Percentiles rank a stretch among this genome's conserved stretches.
phyloP scores from a whole-genome alignment of 2,113 vertebrate species.

The Psophia crepitans region DNA sequence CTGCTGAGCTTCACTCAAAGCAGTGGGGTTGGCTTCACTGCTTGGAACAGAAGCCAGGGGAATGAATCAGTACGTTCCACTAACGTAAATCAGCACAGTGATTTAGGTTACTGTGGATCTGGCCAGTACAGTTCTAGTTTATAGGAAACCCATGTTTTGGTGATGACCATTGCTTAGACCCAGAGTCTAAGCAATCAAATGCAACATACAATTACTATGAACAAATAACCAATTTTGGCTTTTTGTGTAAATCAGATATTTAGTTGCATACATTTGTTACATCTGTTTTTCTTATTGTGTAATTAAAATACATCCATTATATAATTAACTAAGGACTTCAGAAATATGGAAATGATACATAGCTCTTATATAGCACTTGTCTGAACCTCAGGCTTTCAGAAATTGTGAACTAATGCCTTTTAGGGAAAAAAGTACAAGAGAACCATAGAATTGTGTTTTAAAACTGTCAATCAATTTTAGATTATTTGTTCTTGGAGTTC shows the following conservation, averaged over 20 bases:
- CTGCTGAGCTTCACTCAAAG: not conserved
- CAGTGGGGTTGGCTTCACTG: not conserved
- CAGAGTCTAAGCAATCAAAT: not conserved
- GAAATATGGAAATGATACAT: not conserved
- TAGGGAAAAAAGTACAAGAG: not conserved
- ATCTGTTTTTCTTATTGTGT: not conserved
- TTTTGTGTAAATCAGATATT: not conserved
- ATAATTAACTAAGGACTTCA: not conserved
- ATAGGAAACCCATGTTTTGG: not conserved
- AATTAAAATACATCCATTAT: not conserved
- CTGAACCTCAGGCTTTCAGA: not conserved
- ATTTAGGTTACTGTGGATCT: not conserved
- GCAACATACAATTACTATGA: not conserved
- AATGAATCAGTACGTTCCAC: not conserved
- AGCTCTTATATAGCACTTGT: not conserved
- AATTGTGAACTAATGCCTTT: not conserved
- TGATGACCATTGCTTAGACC: not conserved
- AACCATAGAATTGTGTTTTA: not conserved
- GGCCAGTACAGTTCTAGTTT: not conserved
- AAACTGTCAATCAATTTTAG: not conserved
- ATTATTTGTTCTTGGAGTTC: not conserved
- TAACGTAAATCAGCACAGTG: not conserved
- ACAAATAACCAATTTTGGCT: not conserved
- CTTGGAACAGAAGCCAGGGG: not conserved
- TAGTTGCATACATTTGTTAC: not conserved